Evolutionary conservation across 1,140 invertebrate species (phyloP).

Genomic region (Macrobrachium rosenbergii): DNA sequence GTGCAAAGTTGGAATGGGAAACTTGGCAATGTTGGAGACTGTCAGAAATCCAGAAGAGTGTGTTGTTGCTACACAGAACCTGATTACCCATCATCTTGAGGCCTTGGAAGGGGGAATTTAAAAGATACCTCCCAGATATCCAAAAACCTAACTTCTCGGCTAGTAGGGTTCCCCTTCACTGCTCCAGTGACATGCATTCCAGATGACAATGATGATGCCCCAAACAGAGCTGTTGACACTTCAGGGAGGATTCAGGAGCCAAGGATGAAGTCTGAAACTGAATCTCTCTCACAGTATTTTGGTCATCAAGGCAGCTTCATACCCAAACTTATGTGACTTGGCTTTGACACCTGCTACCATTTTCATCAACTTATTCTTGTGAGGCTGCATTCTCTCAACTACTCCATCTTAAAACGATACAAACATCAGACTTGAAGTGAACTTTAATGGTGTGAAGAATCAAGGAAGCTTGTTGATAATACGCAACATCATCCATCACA

Average conservation of each 20-base stretch:
- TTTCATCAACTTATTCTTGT: constrained; percentile 42
- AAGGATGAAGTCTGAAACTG: background rate
- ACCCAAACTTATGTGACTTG: constrained; percentile 35
- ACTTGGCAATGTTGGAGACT: constrained; percentile 40
- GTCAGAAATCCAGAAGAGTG: constrained; percentile 40
- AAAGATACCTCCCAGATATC: constrained; percentile 3
- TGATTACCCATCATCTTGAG: constrained; percentile 31
- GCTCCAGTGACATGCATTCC: background rate
- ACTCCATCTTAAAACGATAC: constrained; percentile 25
- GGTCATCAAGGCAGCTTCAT: constrained; percentile 40
- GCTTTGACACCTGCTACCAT: constrained; percentile 26
- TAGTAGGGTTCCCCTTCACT: constrained; percentile 21
- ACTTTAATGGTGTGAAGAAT: constrained; percentile 12
- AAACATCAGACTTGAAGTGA: constrained; percentile 23
- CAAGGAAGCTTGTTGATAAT: constrained; percentile 37
- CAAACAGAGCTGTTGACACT: constrained; percentile 3
- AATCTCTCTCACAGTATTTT: constrained; percentile 36
- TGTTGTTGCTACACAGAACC: constrained; percentile 21
- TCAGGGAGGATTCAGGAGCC: background rate
- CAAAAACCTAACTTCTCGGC: background rate
- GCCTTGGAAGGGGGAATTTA: too few species aligned
- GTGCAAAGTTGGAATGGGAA: constrained; percentile 30
- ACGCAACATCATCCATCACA: constrained; percentile 9
- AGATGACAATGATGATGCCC: background rate
- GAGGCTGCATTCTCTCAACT: constrained; percentile 41